Evolutionary conservation across 2,888 invertebrate genomes (phyloP).

Genomic region (Ischnura elegans): DNA sequence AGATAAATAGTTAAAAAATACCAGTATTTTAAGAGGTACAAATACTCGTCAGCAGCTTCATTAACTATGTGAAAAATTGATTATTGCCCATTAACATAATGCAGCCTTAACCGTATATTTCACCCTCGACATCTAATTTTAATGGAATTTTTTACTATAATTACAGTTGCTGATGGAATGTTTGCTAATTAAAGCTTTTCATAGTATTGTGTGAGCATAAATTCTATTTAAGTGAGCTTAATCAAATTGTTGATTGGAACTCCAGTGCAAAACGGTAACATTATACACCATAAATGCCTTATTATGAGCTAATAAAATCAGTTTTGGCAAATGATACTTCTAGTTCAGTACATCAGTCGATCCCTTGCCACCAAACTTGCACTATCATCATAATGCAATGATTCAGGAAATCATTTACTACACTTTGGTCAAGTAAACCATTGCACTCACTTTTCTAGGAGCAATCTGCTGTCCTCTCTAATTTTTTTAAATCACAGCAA

Average conservation of each 20-base stretch:
- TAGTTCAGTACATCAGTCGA: conserved; percentile 40
- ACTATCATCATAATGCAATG: not conserved
- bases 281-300: conserved; percentile 62
- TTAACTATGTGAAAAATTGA: not conserved
- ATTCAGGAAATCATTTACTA: not conserved
- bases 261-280: conserved; percentile 61
- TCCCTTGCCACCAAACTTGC: not conserved
- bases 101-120: not conserved
- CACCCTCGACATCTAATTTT: conserved; percentile 36
- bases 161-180: conserved; percentile 45
- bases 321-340: conserved; percentile 39
- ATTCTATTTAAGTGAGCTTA: conserved; percentile 62
- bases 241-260: conserved; percentile 40
- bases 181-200: conserved; percentile 60
- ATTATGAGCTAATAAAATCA: conserved; percentile 57
- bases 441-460: not conserved
- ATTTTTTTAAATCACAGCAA: conserved; percentile 51
- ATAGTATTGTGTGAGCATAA: conserved; percentile 63
- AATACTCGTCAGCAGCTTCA: not conserved
- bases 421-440: not conserved
- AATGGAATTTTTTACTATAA: conserved; percentile 41
- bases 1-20: conserved; percentile 12
- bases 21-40: conserved; percentile 10
- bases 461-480: not conserved
- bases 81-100: conserved; percentile 42